Conservation (phyloP, 2,113 vertebrate genomes). For the Eretmochelys imbricata region DNA sequence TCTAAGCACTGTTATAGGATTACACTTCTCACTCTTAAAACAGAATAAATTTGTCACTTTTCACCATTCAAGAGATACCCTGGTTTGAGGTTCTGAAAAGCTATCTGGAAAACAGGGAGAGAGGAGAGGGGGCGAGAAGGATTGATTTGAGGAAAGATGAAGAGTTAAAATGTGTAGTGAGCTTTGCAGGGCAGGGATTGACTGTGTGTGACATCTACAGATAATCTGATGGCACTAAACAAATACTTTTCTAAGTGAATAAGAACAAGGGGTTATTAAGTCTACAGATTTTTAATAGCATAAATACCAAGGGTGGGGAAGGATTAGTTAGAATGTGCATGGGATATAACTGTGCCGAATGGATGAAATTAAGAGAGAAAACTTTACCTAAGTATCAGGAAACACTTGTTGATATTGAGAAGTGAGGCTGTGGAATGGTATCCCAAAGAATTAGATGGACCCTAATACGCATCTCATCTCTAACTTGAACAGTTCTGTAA, state of each 20-base stretch:
- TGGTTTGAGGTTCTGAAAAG: background rate
- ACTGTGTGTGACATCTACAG: background rate
- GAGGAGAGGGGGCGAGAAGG: background rate
- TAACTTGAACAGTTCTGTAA: background rate
- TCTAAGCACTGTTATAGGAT: background rate
- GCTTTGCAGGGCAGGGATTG: background rate
- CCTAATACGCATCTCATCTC: background rate
- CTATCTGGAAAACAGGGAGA: background rate
- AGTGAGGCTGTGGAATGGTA: background rate
- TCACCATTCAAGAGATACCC: background rate
- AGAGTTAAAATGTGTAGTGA: background rate
- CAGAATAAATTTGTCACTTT: background rate
- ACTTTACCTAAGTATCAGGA: background rate
- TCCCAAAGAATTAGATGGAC: background rate
- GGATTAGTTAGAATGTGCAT: accelerated
- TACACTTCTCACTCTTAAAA: background rate
- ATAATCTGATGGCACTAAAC: background rate
- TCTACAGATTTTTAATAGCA: background rate
- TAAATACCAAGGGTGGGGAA: background rate
- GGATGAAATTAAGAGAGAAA: background rate
- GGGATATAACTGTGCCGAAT: background rate
- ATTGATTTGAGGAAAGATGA: background rate
- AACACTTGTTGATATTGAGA: background rate
- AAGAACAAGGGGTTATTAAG: background rate
- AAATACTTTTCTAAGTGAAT: background rate